A percentile compares a stretch with the other conserved stretches of the same genome.
Evolutionary conservation across 2,888 invertebrate genomes (phyloP).

Genomic region (Dicranocentrus wangi): DNA sequence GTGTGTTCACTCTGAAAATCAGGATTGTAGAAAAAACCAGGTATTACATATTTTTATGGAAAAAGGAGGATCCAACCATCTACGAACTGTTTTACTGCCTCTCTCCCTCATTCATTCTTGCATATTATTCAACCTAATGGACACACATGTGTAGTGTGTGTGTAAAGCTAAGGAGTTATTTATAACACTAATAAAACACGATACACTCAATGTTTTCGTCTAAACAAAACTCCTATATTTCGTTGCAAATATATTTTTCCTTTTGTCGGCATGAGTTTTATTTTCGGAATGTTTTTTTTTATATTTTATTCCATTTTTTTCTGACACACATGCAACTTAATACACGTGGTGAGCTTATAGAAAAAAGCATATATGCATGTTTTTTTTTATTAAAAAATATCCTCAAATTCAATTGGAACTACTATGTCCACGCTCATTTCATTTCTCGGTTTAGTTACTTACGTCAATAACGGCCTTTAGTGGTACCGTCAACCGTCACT

Average conservation of each 20-base stretch:
- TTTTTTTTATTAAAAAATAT: too few relatives aligned
- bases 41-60: slow-evolving; percentile 4
- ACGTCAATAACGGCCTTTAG: too few relatives aligned
- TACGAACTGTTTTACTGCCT: slow-evolving; percentile 5
- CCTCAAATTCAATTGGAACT: too few relatives aligned
- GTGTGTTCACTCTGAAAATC: not conserved
- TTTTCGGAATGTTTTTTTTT: not conserved
- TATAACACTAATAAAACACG: slow-evolving; percentile 23
- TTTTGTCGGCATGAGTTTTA: not conserved
- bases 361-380: too few relatives aligned
- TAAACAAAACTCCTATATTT: slow-evolving; percentile 3
- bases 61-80: slow-evolving; percentile 20
- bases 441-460: too few relatives aligned
- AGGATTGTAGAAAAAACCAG: not conserved
- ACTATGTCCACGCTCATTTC: too few relatives aligned
- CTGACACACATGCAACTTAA: too few relatives aligned
- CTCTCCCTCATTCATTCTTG: not conserved
- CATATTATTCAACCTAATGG: slow-evolving; percentile 12
- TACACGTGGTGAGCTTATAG: too few relatives aligned
- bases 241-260: not conserved
- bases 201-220: not conserved
- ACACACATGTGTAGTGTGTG: too few relatives aligned
- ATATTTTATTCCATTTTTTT: too few relatives aligned
- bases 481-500: too few relatives aligned
- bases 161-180: slow-evolving; percentile 28